These are phyloP conservation scores for Balanococcus diminutus DNA, from an alignment of 2,888 invertebrate genomes.

Conservation along the genomic window DNA sequence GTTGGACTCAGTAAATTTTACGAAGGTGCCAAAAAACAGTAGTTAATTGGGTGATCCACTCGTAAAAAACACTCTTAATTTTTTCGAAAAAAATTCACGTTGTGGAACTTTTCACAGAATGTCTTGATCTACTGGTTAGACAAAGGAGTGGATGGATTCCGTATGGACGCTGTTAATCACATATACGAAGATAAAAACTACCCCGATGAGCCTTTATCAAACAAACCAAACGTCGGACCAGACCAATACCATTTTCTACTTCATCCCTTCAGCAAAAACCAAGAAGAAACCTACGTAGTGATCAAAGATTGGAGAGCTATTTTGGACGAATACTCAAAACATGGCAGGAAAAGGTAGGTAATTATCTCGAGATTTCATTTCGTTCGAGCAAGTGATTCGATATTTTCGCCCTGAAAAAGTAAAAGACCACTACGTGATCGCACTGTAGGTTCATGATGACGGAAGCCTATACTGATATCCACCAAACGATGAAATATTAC, in stretches of 20 bases:
- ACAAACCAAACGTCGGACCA: constrained; percentile 61
- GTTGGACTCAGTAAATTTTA: too few species aligned
- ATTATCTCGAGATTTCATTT: not conserved
- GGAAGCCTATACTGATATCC: constrained; percentile 68
- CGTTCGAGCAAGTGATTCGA: not conserved
- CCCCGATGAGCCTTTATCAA: constrained; percentile 66
- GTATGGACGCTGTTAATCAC: constrained; percentile 65
- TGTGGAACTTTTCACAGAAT: constrained; percentile 62
- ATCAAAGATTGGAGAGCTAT: constrained; percentile 67
- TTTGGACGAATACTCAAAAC: constrained; percentile 61
- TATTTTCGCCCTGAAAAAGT: not conserved
- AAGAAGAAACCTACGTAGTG: constrained; percentile 67
- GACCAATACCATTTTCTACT: constrained; percentile 66
- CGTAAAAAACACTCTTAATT: too few species aligned
- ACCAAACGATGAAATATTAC: constrained; percentile 68
- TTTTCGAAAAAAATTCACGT: not conserved
- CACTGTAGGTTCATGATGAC: constrained; percentile 67
- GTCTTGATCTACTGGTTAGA: constrained; percentile 80
- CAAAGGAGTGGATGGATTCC: constrained; percentile 82
- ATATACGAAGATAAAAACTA: constrained; percentile 60
- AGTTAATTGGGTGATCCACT: too few species aligned
- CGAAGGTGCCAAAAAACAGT: too few species aligned
- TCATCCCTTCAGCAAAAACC: constrained; percentile 72
- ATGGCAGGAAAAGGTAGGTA: not conserved
- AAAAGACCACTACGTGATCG: not conserved